These are phyloP conservation scores for Stramonita haemastoma DNA, from an alignment of 2,888 invertebrate species.

Conservation along the genomic window DNA sequence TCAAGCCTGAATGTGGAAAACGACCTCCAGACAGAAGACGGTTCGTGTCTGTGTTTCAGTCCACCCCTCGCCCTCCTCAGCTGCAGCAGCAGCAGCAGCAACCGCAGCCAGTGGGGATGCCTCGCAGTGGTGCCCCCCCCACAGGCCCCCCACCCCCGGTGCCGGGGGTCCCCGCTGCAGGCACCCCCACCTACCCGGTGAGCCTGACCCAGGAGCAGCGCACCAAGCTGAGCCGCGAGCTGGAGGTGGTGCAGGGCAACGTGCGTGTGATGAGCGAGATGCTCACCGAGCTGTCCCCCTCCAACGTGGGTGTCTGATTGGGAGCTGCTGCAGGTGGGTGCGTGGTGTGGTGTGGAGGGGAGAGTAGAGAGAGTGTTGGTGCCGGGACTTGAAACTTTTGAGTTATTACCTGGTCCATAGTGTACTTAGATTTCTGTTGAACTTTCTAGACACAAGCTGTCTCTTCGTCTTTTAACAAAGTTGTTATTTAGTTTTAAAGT, in stretches of 20 bases:
- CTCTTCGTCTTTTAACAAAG: too few relatives aligned
- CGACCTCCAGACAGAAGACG: too few relatives aligned
- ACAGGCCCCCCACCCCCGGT: constrained; percentile 18
- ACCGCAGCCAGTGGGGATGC: not conserved
- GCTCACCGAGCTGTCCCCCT: constrained; percentile 92
- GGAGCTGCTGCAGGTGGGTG: constrained; percentile 87
- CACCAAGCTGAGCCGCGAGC: constrained; percentile 92
- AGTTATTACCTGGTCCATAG: not conserved
- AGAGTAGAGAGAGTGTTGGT: not conserved
- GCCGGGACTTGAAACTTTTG: not conserved
- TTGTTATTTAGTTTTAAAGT: too few relatives aligned
- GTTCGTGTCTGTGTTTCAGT: not conserved
- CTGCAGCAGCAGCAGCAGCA: not conserved
- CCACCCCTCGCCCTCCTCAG: not conserved
- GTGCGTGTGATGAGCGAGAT: constrained; percentile 96
- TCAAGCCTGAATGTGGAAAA: too few relatives aligned
- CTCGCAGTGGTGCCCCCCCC: not conserved
- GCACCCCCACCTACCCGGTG: constrained; percentile 27
- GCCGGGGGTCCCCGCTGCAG: constrained; percentile 51
- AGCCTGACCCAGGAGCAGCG: constrained; percentile 87
- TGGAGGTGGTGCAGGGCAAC: constrained; percentile 95
- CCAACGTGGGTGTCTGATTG: constrained; percentile 89
- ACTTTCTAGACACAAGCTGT: too few relatives aligned
- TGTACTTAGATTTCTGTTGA: too few relatives aligned
- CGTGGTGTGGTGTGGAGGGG: not conserved